Evolutionary conservation across 2,797 vertebrate genomes (phyloP), one percentile per base, ranked within the genome.

Genomic region (Poeciliopsis gracilis): DNA sequence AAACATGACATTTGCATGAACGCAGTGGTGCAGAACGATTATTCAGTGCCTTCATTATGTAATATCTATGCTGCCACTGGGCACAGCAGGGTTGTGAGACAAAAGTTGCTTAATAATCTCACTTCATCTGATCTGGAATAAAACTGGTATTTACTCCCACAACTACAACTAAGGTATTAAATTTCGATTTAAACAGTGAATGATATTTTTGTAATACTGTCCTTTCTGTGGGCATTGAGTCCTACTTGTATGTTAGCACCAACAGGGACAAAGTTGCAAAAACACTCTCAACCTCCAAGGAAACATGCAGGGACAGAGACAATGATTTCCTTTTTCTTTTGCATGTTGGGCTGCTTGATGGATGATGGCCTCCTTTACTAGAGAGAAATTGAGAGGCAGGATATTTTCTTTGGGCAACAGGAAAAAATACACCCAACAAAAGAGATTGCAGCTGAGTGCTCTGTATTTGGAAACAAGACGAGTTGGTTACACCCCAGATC

Each of bases 61-160:
- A 93, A 93, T 81, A 73, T 83, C 41, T 73, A 57, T 76, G 78
- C 78, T 76, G 84, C 90, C 88, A 71, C 80, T 74, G 85, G 93
- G 84, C 80, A 83, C 81, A 36, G 75, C 71, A 67, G 81, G 76
- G 74, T 45, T 82, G 28, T 71, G 57, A 87, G 76, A 30, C 79
- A 75, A 76, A 76, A 70, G 66, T 66, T 77, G 71, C 66, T 75
- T 46, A 61, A 69, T 61, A 67, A 72, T 82, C 51, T 83, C 80
- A 75, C 80, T 89, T 70, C 67, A 80, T 77, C 87, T 86, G 72
- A 67, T 84, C 72, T 72, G 36, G 4, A 53, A 20, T 30, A 20
- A 67, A 38, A 73, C 1, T 9, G 13, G 16, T 38, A 11, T 25
- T 69, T 30, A 51, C 20, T 45, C 23, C 11, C 20, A 57, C 49